A percentile compares a stretch with the other conserved stretches of the same genome.
Conservation (phyloP, 1,140 invertebrate species). For the Lasaia peninsularis region DNA sequence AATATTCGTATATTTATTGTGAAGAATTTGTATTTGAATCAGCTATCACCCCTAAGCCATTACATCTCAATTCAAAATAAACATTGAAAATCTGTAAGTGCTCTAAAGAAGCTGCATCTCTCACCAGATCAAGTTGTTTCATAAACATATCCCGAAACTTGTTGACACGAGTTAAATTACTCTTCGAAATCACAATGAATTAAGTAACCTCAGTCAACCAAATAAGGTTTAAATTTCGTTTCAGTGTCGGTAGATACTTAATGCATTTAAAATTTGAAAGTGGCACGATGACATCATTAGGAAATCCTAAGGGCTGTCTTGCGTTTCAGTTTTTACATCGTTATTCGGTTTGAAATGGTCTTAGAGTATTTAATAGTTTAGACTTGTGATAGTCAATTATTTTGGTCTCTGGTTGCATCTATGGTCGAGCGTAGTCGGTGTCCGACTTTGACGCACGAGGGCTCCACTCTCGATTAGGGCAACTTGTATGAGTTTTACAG, state of each 20-base stretch:
- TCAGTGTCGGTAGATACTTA: not conserved
- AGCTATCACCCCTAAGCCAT: too few species aligned
- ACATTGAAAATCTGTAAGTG: conserved; percentile 3
- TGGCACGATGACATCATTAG: conserved; percentile 1
- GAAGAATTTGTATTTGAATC: too few species aligned
- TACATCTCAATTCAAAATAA: not conserved
- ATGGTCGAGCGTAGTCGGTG: too few species aligned
- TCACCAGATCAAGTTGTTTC: not conserved
- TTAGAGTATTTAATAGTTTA: not conserved
- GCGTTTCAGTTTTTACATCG: not conserved
- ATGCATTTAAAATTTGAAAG: not conserved
- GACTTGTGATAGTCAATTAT: too few species aligned
- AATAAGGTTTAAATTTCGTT: not conserved
- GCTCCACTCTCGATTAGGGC: too few species aligned
- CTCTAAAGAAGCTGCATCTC: conserved; percentile 5
- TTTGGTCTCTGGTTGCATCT: too few species aligned
- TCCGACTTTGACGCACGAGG: too few species aligned
- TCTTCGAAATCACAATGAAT: not conserved
- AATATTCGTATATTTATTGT: too few species aligned
- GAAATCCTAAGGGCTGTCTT: not conserved
- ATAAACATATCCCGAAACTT: not conserved
- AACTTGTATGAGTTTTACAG: too few species aligned
- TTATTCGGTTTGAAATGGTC: not conserved
- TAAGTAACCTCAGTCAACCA: not conserved
- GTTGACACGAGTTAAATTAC: conserved; percentile 1